Percentiles rank a stretch among this genome's conserved stretches.
Conservation (phyloP, 2,113 vertebrate genomes). For the Myxocyprinus asiaticus region DNA sequence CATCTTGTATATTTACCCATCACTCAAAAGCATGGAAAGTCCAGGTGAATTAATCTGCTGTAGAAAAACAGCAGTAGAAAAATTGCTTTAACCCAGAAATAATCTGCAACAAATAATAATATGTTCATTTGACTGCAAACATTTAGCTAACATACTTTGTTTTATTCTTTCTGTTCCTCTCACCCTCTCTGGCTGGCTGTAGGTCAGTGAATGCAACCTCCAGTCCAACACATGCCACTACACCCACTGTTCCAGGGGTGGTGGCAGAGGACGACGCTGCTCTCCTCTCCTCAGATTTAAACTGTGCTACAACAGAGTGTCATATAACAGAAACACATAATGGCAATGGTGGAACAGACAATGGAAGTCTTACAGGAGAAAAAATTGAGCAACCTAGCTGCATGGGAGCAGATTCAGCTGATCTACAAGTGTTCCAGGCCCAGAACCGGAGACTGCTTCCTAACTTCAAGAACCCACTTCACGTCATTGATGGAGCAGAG, state of each 20-base stretch:
- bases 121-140: background rate
- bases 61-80: conserved; percentile 3
- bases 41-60: background rate
- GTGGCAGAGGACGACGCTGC: conserved; percentile 65
- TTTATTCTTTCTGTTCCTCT: conserved; percentile 9
- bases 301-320: conserved; percentile 25
- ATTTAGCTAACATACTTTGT: background rate
- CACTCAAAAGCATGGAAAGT: conserved; percentile 8
- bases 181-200: conserved; percentile 8
- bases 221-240: conserved; percentile 50
- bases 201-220: conserved; percentile 70
- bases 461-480: conserved; percentile 78
- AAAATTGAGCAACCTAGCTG: background rate
- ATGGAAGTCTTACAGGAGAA: background rate
- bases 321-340: conserved; percentile 26
- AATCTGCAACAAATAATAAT: too few species aligned
- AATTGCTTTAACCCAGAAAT: too few species aligned
- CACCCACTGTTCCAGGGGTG: conserved; percentile 61
- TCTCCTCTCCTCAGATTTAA: conserved; percentile 53
- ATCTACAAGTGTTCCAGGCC: conserved; percentile 55
- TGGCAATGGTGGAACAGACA: background rate
- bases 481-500: conserved; percentile 83
- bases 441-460: conserved; percentile 84
- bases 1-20: too few species aligned
- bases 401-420: conserved; percentile 36